Conservation (phyloP, 2,113 vertebrate genomes). For the Anser brachyrhynchus region DNA sequence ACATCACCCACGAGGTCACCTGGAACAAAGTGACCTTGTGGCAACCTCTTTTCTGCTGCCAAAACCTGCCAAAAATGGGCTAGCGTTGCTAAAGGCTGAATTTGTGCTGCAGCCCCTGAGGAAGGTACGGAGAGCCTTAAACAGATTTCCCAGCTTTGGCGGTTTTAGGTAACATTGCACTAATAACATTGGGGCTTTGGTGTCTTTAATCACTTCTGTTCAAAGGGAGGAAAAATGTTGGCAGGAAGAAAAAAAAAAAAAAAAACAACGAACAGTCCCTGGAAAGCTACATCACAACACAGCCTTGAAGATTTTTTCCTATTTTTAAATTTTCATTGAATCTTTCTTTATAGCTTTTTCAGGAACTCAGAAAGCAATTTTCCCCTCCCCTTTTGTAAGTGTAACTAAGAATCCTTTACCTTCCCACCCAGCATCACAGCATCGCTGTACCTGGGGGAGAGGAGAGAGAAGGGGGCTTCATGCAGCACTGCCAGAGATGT, state of each 20-base stretch:
- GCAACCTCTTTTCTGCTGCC: not conserved
- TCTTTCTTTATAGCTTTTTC: no score
- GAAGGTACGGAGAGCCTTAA: not conserved
- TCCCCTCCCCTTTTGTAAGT: no score
- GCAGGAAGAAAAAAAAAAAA: not conserved
- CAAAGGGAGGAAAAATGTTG: not conserved
- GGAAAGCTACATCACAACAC: no score
- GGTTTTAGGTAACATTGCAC: not conserved
- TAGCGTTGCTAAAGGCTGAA: not conserved
- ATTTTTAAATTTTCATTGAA: accelerated
- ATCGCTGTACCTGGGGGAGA: no score
- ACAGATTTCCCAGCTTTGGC: conserved; percentile 33
- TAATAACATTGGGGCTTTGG: not conserved
- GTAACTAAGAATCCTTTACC: no score
- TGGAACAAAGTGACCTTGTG: not conserved
- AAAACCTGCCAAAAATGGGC: not conserved
- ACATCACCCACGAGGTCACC: not conserved
- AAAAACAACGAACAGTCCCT: not conserved
- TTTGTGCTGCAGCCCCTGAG: not conserved
- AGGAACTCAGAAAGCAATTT: no score
- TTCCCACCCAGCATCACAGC: no score
- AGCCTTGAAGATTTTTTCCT: not conserved
- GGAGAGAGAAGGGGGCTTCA: not conserved
- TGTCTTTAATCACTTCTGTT: not conserved
- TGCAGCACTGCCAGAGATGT: not conserved